Base-by-base conservation (phyloP, 1,140 invertebrate species). In the Drosophila kepulauana region DNA sequence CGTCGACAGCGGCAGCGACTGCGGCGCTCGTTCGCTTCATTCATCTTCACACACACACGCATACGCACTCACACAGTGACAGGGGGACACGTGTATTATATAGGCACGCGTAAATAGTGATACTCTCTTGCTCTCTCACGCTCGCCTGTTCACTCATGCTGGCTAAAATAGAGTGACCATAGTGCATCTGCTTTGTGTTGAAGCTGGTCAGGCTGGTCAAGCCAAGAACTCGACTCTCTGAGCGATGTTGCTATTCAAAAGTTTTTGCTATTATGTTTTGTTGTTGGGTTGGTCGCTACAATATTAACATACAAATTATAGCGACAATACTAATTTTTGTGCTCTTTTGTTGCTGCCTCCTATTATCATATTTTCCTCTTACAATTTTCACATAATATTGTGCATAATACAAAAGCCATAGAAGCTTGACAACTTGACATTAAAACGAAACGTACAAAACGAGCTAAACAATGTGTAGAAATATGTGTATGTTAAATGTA, bases 131-230 rank as follows among this genome's bases (percentile, higher is more conserved):
- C 70, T 57, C 63, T 30, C 41, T n/a, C 45, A 33, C 33, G 33
- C 33, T 38, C 8, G 33, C 33, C 59, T 58, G 72, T 56, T 52
- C 38, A 64, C 67, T 72, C 61, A 41, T 65, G 68, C 73, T 52
- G 52, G 65, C 49, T 54, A 66, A 78, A 74, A 72, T 68, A 80
- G 84, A 84, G 84, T 88, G 84, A 88, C 84, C 84, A 79, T 80
- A 71, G 63, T 54, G 28, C 43, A 76, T 54, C 33, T 54, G 46
- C 65, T 45, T 78, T 78, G 69, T 84, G 81, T 84, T 84, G 81
- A 68, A 79, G 82, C 62, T 87, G 82, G 81, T 85, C 78, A 87
- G 82, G 75, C 82, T 38, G 35, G 7, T 38, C 75, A 85, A 25
- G 51, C 35, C 30, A 38, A 54, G 38, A 73, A 61, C 28, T 35